Evolutionary conservation across 2,113 vertebrate genomes (phyloP).

Genomic region (Saguinus midas): DNA sequence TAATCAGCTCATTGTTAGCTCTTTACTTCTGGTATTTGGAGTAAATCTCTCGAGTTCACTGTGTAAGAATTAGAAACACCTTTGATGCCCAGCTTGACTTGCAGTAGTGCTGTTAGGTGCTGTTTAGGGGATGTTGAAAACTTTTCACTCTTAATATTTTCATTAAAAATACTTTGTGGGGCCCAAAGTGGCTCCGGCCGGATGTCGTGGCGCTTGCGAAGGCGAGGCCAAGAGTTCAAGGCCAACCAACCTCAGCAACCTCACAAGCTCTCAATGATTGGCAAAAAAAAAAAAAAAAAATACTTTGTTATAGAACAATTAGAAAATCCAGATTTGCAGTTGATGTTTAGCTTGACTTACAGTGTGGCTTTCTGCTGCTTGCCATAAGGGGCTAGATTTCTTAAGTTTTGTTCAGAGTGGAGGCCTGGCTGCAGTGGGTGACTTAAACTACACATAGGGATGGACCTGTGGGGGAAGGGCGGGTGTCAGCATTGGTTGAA

Average conservation of each 20-base stretch:
- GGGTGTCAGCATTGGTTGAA: background rate
- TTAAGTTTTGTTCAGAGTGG: background rate
- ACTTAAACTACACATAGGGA: too few species aligned
- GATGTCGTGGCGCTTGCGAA: too few species aligned
- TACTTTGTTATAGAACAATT: background rate
- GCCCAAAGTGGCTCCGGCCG: too few species aligned
- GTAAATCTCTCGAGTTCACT: background rate
- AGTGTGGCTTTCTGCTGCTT: background rate
- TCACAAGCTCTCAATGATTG: too few species aligned
- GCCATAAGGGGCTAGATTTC: background rate
- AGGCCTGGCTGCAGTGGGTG: background rate
- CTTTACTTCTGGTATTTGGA: background rate
- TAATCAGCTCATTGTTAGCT: background rate
- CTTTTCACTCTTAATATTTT: background rate
- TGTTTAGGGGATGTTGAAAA: background rate
- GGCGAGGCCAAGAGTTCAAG: too few species aligned
- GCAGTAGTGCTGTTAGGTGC: too few species aligned
- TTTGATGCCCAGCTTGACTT: too few species aligned
- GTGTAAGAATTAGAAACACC: background rate
- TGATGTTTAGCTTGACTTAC: background rate
- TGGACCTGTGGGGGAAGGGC: too few species aligned
- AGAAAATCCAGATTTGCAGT: background rate
- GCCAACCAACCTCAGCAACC: too few species aligned
- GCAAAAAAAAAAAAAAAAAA: too few species aligned
- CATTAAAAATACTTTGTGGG: background rate